Conservation (phyloP, 92 coral and sea anemone genomes). For the Zoanthus sociatus region DNA sequence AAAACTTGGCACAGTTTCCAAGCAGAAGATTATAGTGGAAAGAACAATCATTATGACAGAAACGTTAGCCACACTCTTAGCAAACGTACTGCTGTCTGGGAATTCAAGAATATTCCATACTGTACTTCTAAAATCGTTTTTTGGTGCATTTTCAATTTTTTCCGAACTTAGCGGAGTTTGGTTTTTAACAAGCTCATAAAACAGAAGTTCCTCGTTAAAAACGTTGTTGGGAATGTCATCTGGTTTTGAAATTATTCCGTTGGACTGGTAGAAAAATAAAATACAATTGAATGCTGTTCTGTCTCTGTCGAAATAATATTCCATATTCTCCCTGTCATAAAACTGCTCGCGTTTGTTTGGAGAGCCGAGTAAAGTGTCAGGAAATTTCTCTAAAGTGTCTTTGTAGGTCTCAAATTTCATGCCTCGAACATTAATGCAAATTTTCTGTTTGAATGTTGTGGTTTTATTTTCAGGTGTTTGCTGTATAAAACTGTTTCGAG, state of each 20-base stretch:
- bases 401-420: slow-evolving; percentile 77
- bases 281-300: slow-evolving; percentile 85
- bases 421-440: slow-evolving; percentile 86
- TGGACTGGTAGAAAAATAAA: slow-evolving; percentile 91
- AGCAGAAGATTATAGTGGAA: slow-evolving; percentile 84
- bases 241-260: slow-evolving; percentile 90
- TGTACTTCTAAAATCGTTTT: slow-evolving; percentile 10
- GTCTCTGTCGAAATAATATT: slow-evolving; percentile 80
- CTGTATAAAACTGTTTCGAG: neutral
- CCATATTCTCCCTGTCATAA: slow-evolving; percentile 71
- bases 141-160: neutral
- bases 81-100: slow-evolving; percentile 61
- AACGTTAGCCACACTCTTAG: slow-evolving; percentile 59
- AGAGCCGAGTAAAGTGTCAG: slow-evolving; percentile 90
- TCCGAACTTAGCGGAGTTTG: neutral
- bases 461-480: neutral
- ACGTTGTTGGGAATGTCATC: slow-evolving; percentile 72
- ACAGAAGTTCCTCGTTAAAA: slow-evolving; percentile 82
- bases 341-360: slow-evolving; percentile 69
- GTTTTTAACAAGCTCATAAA: slow-evolving; percentile 70
- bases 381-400: slow-evolving; percentile 84
- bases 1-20: slow-evolving; percentile 79
- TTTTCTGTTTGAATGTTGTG: slow-evolving; percentile 30
- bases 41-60: slow-evolving; percentile 72
- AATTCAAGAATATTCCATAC: slow-evolving; percentile 80